A percentile compares a stretch with the other conserved stretches of the same genome.
Evolutionary conservation across 1,140 invertebrate genomes (phyloP).

Genomic region (Mamestra configurata): DNA sequence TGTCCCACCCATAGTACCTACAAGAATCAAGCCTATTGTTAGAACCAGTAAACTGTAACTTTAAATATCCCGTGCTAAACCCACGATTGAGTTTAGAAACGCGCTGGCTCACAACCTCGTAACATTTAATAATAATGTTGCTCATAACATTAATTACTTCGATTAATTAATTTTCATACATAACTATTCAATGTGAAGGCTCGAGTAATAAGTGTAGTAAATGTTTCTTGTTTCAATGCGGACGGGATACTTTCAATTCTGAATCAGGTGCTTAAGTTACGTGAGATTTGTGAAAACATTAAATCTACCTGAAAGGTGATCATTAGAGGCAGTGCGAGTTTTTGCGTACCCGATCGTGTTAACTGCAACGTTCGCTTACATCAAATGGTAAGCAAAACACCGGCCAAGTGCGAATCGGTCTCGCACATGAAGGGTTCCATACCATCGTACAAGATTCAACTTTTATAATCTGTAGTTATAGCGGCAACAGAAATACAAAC

Average conservation of each 20-base stretch:
- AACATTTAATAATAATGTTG: conserved; percentile 29
- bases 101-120: neutral
- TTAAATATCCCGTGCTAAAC: neutral
- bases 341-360: no score
- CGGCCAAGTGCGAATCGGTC: no score
- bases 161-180: conserved; percentile 32
- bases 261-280: no score
- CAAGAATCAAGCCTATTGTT: neutral
- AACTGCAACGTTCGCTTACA: no score
- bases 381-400: no score
- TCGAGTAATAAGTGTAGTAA: neutral
- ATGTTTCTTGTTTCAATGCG: neutral
- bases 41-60: neutral
- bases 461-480: no score
- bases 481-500: no score
- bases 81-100: neutral
- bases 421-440: no score
- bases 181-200: conserved; percentile 3
- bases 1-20: neutral
- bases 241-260: neutral
- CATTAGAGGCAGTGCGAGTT: no score
- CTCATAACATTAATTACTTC: conserved; percentile 18
- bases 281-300: neutral
- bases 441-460: no score
- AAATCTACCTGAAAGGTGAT: no score